Conservation (phyloP, 2,113 vertebrate species). For the Lepus timidus region DNA sequence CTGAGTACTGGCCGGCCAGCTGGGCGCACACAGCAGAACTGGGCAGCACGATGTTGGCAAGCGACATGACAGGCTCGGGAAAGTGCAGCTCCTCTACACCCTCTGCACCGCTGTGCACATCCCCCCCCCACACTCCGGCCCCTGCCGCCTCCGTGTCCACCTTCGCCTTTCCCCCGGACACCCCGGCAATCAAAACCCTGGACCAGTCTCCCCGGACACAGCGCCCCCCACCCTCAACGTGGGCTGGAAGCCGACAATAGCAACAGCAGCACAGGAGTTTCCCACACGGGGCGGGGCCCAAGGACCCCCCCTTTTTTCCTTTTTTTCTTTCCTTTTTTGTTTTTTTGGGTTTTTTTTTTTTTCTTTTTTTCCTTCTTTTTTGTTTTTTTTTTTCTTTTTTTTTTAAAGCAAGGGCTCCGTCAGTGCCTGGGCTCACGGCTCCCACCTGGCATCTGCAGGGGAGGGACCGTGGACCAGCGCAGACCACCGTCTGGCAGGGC, state of each 20-base stretch:
- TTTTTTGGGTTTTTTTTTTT: too few relatives aligned
- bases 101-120: not conserved
- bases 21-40: not conserved
- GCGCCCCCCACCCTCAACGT: too few relatives aligned
- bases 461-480: not conserved
- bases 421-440: not conserved
- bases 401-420: constrained; percentile 68
- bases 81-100: not conserved
- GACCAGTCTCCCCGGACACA: not conserved
- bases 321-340: too few relatives aligned
- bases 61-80: not conserved
- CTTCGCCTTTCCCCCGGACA: not conserved
- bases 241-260: not conserved
- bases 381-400: too few relatives aligned
- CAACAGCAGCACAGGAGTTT: not conserved
- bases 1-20: not conserved
- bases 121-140: not conserved
- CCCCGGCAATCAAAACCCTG: not conserved
- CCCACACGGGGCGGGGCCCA: not conserved
- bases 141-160: not conserved
- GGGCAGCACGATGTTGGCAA: not conserved
- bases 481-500: not conserved
- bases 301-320: not conserved
- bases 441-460: not conserved
- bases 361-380: too few relatives aligned